A percentile compares a stretch with the other conserved stretches of the same genome.
phyloP scores from a whole-genome alignment of 2,113 vertebrate species.

The Cinclus mexicanus region DNA sequence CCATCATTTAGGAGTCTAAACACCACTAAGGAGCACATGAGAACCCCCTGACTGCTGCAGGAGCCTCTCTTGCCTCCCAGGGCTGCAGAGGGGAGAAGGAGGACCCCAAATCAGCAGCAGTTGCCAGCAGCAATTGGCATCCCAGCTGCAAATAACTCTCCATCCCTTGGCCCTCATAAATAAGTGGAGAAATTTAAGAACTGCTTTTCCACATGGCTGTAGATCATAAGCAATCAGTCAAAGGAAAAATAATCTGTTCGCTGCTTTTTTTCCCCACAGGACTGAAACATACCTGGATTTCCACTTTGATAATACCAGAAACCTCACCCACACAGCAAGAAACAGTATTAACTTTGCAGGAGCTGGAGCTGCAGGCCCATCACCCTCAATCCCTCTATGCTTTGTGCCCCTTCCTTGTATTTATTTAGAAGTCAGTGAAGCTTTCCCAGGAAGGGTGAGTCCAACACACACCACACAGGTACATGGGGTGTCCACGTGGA shows the following conservation, averaged over 20 bases:
- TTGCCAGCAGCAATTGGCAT: background rate
- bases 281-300: background rate
- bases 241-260: background rate
- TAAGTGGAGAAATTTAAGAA: background rate
- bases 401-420: background rate
- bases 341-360: background rate
- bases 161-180: background rate
- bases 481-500: fast-evolving
- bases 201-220: background rate
- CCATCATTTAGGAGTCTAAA: background rate
- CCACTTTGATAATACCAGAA: background rate
- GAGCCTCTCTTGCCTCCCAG: background rate
- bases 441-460: background rate
- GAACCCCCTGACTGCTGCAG: background rate
- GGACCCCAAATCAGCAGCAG: background rate
- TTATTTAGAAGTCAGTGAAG: background rate
- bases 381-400: background rate
- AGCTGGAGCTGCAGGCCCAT: background rate
- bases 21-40: fast-evolving
- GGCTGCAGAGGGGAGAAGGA: background rate
- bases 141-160: background rate
- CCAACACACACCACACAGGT: background rate
- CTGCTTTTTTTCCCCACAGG: background rate
- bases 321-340: background rate
- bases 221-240: background rate